Conservation (phyloP, 1,140 invertebrate species). For the Holcopasites calliopsidis region DNA sequence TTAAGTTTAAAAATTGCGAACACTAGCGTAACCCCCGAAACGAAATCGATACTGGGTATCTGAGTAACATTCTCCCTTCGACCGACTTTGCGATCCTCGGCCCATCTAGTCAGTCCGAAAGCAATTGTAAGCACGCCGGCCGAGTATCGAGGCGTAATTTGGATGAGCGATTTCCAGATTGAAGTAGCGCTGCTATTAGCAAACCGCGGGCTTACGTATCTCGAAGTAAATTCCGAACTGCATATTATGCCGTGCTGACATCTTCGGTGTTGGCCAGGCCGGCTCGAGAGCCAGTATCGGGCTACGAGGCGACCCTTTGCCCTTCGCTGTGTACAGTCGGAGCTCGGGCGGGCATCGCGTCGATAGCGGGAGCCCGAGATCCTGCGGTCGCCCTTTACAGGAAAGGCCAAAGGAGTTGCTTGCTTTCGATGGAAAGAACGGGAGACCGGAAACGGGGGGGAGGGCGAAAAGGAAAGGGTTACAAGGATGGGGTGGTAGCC, state of each 20-base stretch:
- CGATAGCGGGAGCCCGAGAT: constrained; percentile 74
- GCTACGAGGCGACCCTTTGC: constrained; percentile 46
- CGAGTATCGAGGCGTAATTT: constrained; percentile 47
- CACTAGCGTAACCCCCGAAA: too few relatives aligned
- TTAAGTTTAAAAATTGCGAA: too few relatives aligned
- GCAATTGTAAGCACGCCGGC: constrained; percentile 27
- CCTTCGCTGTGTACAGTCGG: too few relatives aligned
- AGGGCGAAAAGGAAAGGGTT: neutral
- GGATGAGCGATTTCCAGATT: constrained; percentile 56
- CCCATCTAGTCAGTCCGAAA: neutral
- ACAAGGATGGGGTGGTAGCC: constrained; percentile 19
- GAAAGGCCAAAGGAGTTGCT: constrained; percentile 73
- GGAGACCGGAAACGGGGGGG: constrained; percentile 17
- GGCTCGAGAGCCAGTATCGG: constrained; percentile 63
- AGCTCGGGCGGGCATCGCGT: too few relatives aligned
- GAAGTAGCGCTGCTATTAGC: constrained; percentile 55
- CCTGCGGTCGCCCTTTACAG: constrained; percentile 75
- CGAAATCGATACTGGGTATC: too few relatives aligned
- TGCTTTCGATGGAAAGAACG: constrained; percentile 47
- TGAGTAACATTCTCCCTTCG: too few relatives aligned
- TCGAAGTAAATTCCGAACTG: constrained; percentile 64
- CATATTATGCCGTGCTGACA: constrained; percentile 68
- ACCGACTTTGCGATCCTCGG: neutral
- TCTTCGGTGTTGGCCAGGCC: constrained; percentile 69
- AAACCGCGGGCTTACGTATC: constrained; percentile 65